Evolutionary conservation across 2,888 invertebrate species (phyloP).

Genomic region (Rotaria sp.): DNA sequence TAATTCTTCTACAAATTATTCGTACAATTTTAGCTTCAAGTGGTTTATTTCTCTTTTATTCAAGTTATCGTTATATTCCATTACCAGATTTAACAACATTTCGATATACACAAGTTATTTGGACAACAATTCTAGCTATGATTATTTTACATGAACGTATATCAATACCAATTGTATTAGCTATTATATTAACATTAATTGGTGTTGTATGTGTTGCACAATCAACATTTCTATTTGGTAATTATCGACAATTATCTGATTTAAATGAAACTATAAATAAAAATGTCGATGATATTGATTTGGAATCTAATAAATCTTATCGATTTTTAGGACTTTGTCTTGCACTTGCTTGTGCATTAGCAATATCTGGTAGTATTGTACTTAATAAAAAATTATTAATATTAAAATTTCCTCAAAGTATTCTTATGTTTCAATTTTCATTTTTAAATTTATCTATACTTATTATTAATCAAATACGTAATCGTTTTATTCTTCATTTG

Average conservation of each 20-base stretch:
- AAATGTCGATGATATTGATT: neutral
- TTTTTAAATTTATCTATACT: neutral
- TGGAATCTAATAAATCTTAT: neutral
- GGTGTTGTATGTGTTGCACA: constrained; percentile 21
- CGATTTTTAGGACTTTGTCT: neutral
- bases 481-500: neutral
- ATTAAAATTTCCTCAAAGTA: constrained; percentile 9
- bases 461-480: neutral
- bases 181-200: constrained; percentile 16
- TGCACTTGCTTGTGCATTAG: neutral
- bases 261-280: neutral
- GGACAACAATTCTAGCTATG: neutral
- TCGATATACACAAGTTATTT: constrained; percentile 17
- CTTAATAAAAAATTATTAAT: constrained; percentile 10
- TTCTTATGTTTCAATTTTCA: constrained; percentile 12
- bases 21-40: neutral
- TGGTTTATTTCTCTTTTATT: constrained; percentile 13
- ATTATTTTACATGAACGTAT: constrained; percentile 11
- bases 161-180: neutral
- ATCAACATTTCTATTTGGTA: neutral
- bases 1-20: constrained; percentile 8
- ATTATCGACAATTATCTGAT: neutral
- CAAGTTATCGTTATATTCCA: constrained; percentile 20
- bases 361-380: neutral
- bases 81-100: constrained; percentile 24